Evolutionary conservation across 2,113 vertebrate species (phyloP).

Genomic region (Henicopernis longicauda): DNA sequence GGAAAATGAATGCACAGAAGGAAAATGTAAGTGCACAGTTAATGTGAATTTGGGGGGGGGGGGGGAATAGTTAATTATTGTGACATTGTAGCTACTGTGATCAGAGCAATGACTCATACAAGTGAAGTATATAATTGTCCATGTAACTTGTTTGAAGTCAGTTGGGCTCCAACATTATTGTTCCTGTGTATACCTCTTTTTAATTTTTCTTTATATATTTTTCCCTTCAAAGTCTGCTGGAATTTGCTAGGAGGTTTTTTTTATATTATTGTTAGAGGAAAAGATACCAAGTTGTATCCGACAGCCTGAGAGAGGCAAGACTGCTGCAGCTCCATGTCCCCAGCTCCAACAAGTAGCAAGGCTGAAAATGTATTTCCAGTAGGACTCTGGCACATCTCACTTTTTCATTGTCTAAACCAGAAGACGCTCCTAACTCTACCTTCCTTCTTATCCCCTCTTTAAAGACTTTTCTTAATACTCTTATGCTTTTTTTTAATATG

Average conservation of each 20-base stretch:
- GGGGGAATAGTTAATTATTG: background rate
- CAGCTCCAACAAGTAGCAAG: background rate
- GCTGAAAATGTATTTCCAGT: background rate
- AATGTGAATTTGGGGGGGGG: background rate
- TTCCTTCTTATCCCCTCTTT: background rate
- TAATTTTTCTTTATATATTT: background rate
- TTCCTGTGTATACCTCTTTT: background rate
- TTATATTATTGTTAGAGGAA: background rate
- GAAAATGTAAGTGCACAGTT: background rate
- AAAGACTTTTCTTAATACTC: background rate
- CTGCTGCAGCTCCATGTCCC: background rate
- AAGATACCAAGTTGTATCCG: background rate
- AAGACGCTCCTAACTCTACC: background rate
- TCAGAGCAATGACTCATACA: background rate
- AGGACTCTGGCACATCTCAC: background rate
- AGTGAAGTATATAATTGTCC: background rate
- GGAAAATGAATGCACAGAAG: background rate
- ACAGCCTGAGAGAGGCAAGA: background rate
- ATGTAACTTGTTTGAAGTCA: slow-evolving; percentile 19
- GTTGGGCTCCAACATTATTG: background rate
- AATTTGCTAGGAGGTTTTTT: background rate
- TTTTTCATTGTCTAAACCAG: background rate
- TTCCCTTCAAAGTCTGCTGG: background rate
- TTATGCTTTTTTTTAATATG: background rate
- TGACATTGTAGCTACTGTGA: background rate